phyloP scores from a whole-genome alignment of 2,113 vertebrate species.

The Salvelinus namaycush region DNA sequence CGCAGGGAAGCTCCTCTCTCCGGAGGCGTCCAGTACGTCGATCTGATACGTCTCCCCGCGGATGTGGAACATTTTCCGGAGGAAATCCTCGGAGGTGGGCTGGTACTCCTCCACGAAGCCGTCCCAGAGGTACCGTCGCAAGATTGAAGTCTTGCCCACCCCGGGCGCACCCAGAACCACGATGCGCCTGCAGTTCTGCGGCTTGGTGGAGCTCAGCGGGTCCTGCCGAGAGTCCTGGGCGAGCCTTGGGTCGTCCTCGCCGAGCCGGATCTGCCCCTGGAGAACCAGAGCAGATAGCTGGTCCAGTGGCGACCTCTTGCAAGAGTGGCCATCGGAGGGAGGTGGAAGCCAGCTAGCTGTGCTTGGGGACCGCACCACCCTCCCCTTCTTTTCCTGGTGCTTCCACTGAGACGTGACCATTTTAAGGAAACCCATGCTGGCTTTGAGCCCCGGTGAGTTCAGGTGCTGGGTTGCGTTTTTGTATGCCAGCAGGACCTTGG shows the following conservation, averaged over 20 bases:
- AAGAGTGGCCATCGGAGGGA: constrained; percentile 25
- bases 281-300: constrained; percentile 67
- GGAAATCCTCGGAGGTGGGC: constrained; percentile 78
- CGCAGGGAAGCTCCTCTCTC: constrained; percentile 75
- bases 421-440: constrained; percentile 68
- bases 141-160: constrained; percentile 77
- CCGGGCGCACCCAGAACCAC: constrained; percentile 77
- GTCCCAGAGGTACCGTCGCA: constrained; percentile 73
- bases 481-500: constrained; percentile 61
- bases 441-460: constrained; percentile 63
- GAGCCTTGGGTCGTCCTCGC: not conserved
- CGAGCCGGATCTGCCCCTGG: constrained; percentile 48
- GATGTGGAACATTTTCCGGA: constrained; percentile 75
- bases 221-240: constrained; percentile 42
- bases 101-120: constrained; percentile 75
- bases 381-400: constrained; percentile 64
- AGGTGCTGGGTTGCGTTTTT: constrained; percentile 64
- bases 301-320: constrained; percentile 62
- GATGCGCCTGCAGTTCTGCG: constrained; percentile 73
- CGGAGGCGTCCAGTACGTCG: constrained; percentile 75
- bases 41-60: constrained; percentile 75
- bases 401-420: constrained; percentile 70
- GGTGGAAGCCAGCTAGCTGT: constrained; percentile 24
- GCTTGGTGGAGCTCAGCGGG: constrained; percentile 51
- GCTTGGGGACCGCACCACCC: constrained; percentile 31